phyloP scores from a whole-genome alignment of 2,113 vertebrate species.

The Eleginops maclovinus region DNA sequence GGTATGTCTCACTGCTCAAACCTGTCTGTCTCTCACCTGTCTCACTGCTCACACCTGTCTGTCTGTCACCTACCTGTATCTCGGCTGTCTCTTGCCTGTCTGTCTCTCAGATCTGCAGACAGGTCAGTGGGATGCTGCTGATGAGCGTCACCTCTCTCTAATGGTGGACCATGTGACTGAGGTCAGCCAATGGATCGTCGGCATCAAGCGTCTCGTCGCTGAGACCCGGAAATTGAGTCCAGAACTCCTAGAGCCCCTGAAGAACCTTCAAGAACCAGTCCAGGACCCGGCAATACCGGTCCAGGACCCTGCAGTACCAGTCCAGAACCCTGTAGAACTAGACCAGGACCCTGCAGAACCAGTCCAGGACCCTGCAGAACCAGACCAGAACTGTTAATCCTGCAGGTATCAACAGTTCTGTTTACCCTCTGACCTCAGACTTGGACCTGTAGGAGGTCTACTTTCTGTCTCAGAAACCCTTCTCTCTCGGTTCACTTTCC shows the following conservation, averaged over 20 bases:
- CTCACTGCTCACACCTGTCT: constrained; percentile 18
- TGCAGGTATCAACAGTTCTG: constrained; percentile 15
- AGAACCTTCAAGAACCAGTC: background rate
- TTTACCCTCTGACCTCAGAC: background rate
- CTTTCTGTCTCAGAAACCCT: background rate
- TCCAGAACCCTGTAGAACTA: background rate
- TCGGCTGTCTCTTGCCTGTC: too few relatives aligned
- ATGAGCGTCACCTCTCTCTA: constrained; percentile 92
- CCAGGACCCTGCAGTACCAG: constrained; percentile 7
- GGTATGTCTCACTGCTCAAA: constrained; percentile 82
- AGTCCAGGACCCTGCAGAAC: background rate
- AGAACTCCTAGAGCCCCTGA: constrained; percentile 19
- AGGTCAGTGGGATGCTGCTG: constrained; percentile 88
- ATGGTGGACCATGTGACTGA: constrained; percentile 97
- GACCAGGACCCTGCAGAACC: background rate
- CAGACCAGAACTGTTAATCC: background rate
- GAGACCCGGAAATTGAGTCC: constrained; percentile 86
- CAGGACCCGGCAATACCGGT: too few relatives aligned
- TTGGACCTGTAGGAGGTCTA: constrained; percentile 5
- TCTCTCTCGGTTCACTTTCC: background rate
- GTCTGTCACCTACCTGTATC: constrained; percentile 16
- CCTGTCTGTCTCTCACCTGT: constrained; percentile 1
- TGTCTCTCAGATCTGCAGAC: constrained; percentile 85
- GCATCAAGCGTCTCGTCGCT: constrained; percentile 93
- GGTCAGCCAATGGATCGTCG: constrained; percentile 98